Conservation (phyloP, 2,888 invertebrate species). For the Orthosia incerta region DNA sequence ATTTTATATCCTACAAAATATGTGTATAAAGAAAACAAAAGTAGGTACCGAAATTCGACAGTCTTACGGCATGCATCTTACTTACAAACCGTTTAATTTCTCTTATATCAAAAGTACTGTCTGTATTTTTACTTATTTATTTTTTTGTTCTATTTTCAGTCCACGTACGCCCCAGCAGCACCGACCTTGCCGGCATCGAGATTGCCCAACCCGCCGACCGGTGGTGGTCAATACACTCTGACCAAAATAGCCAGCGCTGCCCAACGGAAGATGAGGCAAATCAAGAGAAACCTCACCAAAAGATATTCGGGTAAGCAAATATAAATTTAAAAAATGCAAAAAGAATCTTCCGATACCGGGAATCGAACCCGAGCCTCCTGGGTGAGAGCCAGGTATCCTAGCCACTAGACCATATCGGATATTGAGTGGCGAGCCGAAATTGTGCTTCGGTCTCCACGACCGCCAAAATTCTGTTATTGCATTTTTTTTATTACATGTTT, state of each 20-base stretch:
- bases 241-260: constrained; percentile 92
- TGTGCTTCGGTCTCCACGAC: rapidly evolving
- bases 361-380: constrained; percentile 92
- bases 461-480: background rate
- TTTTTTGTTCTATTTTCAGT: constrained; percentile 62
- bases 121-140: background rate
- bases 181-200: constrained; percentile 82
- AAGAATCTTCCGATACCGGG: constrained; percentile 91
- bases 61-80: background rate
- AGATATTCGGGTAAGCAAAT: constrained; percentile 83
- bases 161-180: constrained; percentile 71
- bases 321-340: constrained; percentile 60
- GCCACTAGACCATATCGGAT: constrained; percentile 92
- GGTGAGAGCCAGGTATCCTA: constrained; percentile 92
- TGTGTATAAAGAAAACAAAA: constrained; percentile 5
- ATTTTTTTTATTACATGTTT: background rate
- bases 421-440: rapidly evolving
- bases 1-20: constrained; percentile 23
- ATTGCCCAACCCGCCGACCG: constrained; percentile 92
- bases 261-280: constrained; percentile 92
- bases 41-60: constrained; percentile 1
- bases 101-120: background rate
- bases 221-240: constrained; percentile 92
- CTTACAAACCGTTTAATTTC: background rate
- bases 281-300: constrained; percentile 93